Percentiles rank a stretch among this genome's conserved stretches.
Evolutionary conservation across 2,113 vertebrate species (phyloP).

Genomic region (Notarius quadriscutis): DNA sequence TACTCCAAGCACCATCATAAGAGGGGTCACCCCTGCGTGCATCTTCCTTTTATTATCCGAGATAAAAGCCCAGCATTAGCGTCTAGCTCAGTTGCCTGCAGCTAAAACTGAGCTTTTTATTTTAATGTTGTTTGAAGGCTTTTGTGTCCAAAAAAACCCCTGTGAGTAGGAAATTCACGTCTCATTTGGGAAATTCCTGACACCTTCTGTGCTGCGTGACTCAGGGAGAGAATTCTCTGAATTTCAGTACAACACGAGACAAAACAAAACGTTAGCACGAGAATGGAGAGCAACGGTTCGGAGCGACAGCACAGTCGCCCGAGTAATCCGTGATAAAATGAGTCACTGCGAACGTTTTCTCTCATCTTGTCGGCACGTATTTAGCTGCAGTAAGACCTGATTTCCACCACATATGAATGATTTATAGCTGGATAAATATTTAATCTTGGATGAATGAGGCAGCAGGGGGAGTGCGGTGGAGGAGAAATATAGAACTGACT

Average conservation of each 20-base stretch:
- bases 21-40: neutral
- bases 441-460: slow-evolving; percentile 46
- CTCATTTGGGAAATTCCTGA: slow-evolving; percentile 4
- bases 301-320: neutral
- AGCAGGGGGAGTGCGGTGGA: neutral
- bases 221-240: neutral
- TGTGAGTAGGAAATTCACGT: neutral
- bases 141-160: neutral
- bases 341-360: neutral
- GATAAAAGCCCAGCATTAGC: neutral
- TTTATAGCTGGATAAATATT: slow-evolving; percentile 53
- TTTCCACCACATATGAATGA: slow-evolving; percentile 34
- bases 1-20: neutral
- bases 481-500: slow-evolving; percentile 11
- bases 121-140: neutral
- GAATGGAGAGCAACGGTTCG: neutral
- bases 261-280: neutral
- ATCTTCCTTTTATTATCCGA: neutral
- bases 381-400: slow-evolving; percentile 18
- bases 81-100: neutral
- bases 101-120: neutral
- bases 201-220: neutral
- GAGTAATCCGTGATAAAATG: neutral
- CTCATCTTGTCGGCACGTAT: slow-evolving; percentile 1
- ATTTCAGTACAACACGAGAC: neutral